Conservation (phyloP, 2,888 invertebrate genomes). For the Beris chalybata region DNA sequence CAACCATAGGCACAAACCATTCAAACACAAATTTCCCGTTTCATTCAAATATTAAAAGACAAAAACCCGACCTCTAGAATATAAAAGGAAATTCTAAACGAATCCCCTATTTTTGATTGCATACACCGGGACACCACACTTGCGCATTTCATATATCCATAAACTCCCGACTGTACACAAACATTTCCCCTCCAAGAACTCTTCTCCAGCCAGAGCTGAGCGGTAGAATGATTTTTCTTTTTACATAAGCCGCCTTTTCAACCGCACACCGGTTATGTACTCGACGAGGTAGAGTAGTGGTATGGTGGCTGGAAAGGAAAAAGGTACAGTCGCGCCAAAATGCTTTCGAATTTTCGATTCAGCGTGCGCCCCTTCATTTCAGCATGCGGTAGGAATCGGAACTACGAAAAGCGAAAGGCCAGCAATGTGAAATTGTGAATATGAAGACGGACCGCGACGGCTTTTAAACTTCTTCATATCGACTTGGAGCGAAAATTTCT, state of each 20-base stretch:
- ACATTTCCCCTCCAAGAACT: too few species aligned
- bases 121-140: too few species aligned
- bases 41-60: not conserved
- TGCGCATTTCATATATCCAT: too few species aligned
- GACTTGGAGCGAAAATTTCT: too few species aligned
- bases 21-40: not conserved
- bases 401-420: not conserved
- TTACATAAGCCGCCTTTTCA: too few species aligned
- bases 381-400: slow-evolving; percentile 25
- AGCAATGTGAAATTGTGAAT: too few species aligned
- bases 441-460: too few species aligned
- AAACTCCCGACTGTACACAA: too few species aligned
- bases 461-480: too few species aligned
- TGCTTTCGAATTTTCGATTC: slow-evolving; percentile 34
- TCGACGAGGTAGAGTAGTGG: not conserved
- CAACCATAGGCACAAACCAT: not conserved
- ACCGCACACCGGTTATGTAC: slow-evolving; percentile 13
- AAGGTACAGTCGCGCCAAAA: slow-evolving; percentile 44
- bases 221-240: too few species aligned
- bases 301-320: slow-evolving; percentile 30
- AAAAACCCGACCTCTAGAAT: not conserved
- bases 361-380: slow-evolving; percentile 32
- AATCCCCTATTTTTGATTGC: not conserved
- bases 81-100: not conserved
- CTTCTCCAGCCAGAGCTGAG: too few species aligned